Evolutionary conservation across 2,797 vertebrate species (phyloP).

Genomic region (Liparis tanakae): DNA sequence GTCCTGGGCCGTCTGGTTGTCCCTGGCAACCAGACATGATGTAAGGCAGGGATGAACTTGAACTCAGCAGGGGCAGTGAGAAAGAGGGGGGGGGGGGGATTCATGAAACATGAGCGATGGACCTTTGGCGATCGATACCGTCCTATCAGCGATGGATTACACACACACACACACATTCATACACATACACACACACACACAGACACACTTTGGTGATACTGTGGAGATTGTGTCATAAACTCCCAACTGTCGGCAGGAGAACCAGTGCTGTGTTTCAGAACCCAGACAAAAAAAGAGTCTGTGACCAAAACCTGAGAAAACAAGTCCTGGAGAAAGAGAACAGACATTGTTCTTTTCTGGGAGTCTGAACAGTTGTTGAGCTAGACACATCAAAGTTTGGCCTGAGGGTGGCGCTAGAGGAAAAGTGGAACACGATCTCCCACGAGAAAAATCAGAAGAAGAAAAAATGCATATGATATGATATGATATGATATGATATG

Average conservation of each 20-base stretch:
- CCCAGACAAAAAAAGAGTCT: background rate
- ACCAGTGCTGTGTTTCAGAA: conserved; percentile 5
- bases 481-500: too few relatives aligned
- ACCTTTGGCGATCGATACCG: conserved; percentile 92
- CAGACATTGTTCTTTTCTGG: background rate
- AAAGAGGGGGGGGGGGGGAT: conserved; percentile 73
- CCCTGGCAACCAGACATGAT: conserved; percentile 97
- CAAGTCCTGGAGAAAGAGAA: background rate
- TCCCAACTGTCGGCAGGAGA: conserved; percentile 14
- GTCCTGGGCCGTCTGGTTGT: conserved; percentile 97
- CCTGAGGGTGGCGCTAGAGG: conserved; percentile 4
- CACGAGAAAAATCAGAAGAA: background rate
- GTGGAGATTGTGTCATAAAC: conserved; percentile 27
- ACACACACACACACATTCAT: conserved; percentile 84
- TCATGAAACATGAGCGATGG: conserved; percentile 91
- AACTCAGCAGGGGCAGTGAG: conserved; percentile 90
- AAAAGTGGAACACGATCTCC: background rate
- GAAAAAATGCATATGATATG: background rate
- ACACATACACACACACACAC: conserved; percentile 24
- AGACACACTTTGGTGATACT: conserved; percentile 7
- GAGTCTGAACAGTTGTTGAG: background rate
- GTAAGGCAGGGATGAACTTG: conserved; percentile 97
- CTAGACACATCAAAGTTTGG: background rate
- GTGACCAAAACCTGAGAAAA: background rate
- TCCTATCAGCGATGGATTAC: conserved; percentile 95